Evolutionary conservation across 2,797 vertebrate genomes (phyloP), one percentile per base, ranked within the genome.

Genomic region (Microtus obscurus): DNA sequence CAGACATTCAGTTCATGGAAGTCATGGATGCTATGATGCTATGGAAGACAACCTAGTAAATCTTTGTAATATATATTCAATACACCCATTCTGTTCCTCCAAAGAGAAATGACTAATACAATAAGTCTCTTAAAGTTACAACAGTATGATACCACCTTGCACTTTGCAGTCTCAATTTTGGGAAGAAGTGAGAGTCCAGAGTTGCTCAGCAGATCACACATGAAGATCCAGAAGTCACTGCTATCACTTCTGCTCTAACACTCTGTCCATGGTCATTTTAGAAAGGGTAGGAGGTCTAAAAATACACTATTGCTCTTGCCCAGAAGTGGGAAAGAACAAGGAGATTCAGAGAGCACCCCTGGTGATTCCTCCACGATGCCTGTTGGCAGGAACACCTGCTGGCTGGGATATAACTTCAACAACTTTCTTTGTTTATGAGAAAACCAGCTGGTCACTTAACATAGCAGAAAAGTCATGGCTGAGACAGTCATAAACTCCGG

Each of bases 401-500:
- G 45, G 51, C 53, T 76, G 63, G 48, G 56, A 17, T 81, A 12
- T n/a, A 5, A 29, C n/a, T 27, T 86, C 89, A 76, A 40, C 1
- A 21, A 3, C 31, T 29, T 34, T 90, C 69, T 95, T 63, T 61
- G 16, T 51, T 94, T 27, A 27, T n/a, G 65, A 77, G 65, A 59
- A 92, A 94, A 94, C 48, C 2, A 45, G 11, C 69, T 92, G 25
- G 43, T 27, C 23, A 76, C 10, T 82, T 86, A 59, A 17, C 19
- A 34, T 43, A 69, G 61, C 40, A 78, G 67, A 86, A 87, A 4
- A 45, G 59, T 5, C 25, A 27, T 61, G 25, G 16, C 51, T 80
- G 53, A 82, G 59, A 56, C 51, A 34, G 40, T 89, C 43, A 61
- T 77, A 59, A 91, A 81, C 65, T 95, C 9, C 12, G 29, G 43